A percentile compares a stretch with the other conserved stretches of the same genome.
Evolutionary conservation across 2,888 invertebrate species (phyloP).

Genomic region (Bursaphelenchus okinawaensis): DNA sequence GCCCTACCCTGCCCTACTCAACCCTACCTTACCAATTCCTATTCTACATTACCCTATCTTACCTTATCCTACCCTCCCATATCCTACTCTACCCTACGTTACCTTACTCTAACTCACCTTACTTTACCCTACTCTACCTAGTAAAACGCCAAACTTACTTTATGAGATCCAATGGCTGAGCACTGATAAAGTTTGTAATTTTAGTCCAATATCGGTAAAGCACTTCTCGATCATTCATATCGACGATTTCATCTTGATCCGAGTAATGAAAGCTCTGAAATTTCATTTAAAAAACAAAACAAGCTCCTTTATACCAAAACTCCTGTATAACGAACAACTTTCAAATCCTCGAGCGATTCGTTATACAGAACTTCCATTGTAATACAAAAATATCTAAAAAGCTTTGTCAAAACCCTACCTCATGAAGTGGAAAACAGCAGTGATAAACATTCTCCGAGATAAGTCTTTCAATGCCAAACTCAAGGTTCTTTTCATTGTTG

Average conservation of each 20-base stretch:
- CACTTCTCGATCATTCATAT: conserved; percentile 63
- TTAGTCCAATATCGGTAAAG: conserved; percentile 88
- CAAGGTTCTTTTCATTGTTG: conserved; percentile 22
- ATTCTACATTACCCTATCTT: too few relatives aligned
- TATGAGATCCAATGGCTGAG: conserved; percentile 63
- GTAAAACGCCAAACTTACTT: background rate
- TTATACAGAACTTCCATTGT: too few relatives aligned
- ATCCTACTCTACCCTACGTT: too few relatives aligned
- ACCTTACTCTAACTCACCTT: too few relatives aligned
- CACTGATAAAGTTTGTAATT: conserved; percentile 81
- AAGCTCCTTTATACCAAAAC: too few relatives aligned
- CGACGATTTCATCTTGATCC: conserved; percentile 11
- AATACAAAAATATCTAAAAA: background rate
- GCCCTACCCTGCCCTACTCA: too few relatives aligned
- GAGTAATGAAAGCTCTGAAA: background rate
- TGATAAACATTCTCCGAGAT: conserved; percentile 76
- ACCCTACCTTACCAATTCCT: too few relatives aligned
- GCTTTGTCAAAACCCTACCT: conserved; percentile 59
- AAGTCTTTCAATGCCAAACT: conserved; percentile 76
- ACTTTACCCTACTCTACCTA: too few relatives aligned
- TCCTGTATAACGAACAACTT: too few relatives aligned
- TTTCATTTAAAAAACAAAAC: too few relatives aligned
- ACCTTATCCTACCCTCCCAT: too few relatives aligned
- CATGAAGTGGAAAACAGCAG: conserved; percentile 81
- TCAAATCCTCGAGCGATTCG: too few relatives aligned